Evolutionary conservation across 2,797 vertebrate genomes (phyloP), one percentile per base, ranked within the genome.

Genomic region (Vipera ursinii): DNA sequence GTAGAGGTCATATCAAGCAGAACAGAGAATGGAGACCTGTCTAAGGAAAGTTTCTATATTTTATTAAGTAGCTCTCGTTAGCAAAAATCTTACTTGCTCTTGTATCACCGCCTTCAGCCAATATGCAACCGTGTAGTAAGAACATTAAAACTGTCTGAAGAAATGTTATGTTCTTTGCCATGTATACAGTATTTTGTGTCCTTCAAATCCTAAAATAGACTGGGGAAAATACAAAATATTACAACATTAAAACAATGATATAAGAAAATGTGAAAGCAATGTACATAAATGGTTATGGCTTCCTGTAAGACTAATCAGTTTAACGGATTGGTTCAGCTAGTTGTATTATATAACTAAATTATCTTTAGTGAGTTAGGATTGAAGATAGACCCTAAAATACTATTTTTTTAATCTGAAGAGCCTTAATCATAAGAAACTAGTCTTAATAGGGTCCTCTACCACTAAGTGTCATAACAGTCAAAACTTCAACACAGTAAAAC

Each of bases 61-160:
- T 88, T 92, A 94, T 94, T 55, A 95, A 89, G 28, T 56, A 93
- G 6, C 13, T 53, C 2, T 92, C 69, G 63, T 85, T 12, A 53
- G 28, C 55, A 69, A 86, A 89, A 93, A 85, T 97, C 99, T 98
- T 99, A 99, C 99, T 99, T 97, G 98, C 98, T 99, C 99, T 98
- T 97, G 98, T 98, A 97, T 99, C 98, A 69, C 98, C 98, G 97
- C 98, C 98, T 97, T 99, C 98, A 97, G 98, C 97, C 96, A 97
- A 97, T 95, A 97, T 95, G 97, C 97, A 97, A 97, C 98, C 97
- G 95, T 96, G 97, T 96, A 99, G 97, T 93, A 98, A 96, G 95
- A 98, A 97, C 96, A 98, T 94, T 96, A 97, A 97, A 94, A 99
- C 90, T 96, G 97, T 97, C 96, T 98, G 97, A 97, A 98, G 97